Base-by-base conservation (phyloP, 1,140 invertebrate genomes). In the Cotesia typhae region DNA sequence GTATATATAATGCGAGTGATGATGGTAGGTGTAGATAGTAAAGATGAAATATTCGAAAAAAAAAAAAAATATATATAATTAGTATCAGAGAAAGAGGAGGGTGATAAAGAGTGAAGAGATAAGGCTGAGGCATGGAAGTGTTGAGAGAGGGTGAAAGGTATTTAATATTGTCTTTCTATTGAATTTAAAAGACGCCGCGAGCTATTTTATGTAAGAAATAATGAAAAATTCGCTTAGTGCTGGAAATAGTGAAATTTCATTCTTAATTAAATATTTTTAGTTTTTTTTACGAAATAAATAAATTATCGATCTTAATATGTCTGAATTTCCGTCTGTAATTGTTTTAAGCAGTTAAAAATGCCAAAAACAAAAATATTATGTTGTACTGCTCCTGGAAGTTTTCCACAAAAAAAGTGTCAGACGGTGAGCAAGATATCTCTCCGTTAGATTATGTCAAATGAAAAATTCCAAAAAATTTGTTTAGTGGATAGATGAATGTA, bases 161-260 rank as follows among this genome's bases (percentile, higher is more conserved):
- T 38, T 52, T 17, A 63, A 55, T 57, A 55, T 41, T 71, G 17
- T 71, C 20, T 47, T 66, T 38, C 64, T 47, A 66, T 66, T 51
- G 14, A 66, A 41, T 51, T 66, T 51, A 9, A 20, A 59, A 59
- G 7, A 70, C 60, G 67, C 67, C 67, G 41, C 35, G 12, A 41
- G 55, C 14, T 36, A 47, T 59, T 59, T 67, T 52, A 61, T 61
- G 28, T 12, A 1, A 10, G 10, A 61, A 20, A 61, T 61, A 61
- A 28, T 35, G 10, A 28, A 28, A 61, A 61, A 55, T 14, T 14
- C n/a, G 12, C 14, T 1, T 14, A 55, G 12, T n/a, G 20, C 20
- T 28, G 20, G 20, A 28, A 28, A 41, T 7, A 41, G 10, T 41
- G n/a, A 5, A 20, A 57, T 17, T 57, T 57, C 5, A 5, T 57